Evolutionary conservation across 2,797 vertebrate genomes (phyloP).

Genomic region (Sandelia bainsii): DNA sequence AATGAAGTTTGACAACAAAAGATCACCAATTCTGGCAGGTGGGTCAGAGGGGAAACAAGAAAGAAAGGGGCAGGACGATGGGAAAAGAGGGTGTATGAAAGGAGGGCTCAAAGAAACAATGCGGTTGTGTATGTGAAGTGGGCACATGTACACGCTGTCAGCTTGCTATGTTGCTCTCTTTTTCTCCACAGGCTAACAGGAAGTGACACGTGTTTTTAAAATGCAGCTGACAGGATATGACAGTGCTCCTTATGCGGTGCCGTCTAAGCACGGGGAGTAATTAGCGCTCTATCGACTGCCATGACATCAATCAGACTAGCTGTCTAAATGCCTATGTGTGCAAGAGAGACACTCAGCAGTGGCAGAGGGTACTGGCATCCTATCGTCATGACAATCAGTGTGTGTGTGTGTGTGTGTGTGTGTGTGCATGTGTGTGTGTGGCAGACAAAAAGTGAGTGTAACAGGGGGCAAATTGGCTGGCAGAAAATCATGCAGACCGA

Average conservation of each 20-base stretch:
- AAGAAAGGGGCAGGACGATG: conserved; percentile 10
- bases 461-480: conserved; percentile 66
- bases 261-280: conserved; percentile 80
- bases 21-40: conserved; percentile 85
- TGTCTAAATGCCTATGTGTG: conserved; percentile 66
- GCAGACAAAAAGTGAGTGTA: conserved; percentile 19
- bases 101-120: background rate
- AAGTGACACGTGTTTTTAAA: conserved; percentile 91
- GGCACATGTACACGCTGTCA: conserved; percentile 36
- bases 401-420: background rate
- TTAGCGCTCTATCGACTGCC: conserved; percentile 81
- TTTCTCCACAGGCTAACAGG: conserved; percentile 84
- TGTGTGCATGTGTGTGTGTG: conserved; percentile 11
- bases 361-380: conserved; percentile 57
- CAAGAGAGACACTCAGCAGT: conserved; percentile 34
- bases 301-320: conserved; percentile 84
- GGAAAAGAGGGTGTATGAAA: background rate
- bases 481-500: conserved; percentile 58
- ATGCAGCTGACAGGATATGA: conserved; percentile 76
- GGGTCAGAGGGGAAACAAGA: conserved; percentile 44
- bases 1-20: conserved; percentile 95
- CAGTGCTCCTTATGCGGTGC: conserved; percentile 59
- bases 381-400: conserved; percentile 48
- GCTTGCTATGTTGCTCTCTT: conserved; percentile 44
- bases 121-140: conserved; percentile 23